phyloP scores from a whole-genome alignment of 2,797 vertebrate genomes.

The Alca torda region DNA sequence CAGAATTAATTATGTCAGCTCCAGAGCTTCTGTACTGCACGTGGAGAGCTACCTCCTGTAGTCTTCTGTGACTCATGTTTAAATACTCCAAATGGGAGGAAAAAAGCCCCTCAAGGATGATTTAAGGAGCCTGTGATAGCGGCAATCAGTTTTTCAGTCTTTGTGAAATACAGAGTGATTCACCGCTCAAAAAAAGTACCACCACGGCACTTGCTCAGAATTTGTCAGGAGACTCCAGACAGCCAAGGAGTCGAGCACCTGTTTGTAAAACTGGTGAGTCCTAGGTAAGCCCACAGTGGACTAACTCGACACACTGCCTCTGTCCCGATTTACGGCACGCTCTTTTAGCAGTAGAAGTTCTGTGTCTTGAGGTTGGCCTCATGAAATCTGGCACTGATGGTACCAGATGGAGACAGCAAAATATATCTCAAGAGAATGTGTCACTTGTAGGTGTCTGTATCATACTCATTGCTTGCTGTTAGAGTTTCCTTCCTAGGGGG shows the following conservation, averaged over 20 bases:
- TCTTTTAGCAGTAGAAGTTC: not conserved
- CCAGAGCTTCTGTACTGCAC: not conserved
- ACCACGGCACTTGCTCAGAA: not conserved
- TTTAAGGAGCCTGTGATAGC: not conserved
- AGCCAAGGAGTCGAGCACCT: not conserved
- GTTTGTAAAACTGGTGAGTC: not conserved
- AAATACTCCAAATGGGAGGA: not conserved
- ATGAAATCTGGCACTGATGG: not conserved
- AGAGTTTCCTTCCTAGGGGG: not conserved
- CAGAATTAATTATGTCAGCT: not conserved
- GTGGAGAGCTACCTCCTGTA: not conserved
- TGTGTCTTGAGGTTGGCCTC: not conserved
- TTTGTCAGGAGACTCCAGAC: not conserved
- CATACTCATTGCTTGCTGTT: not conserved
- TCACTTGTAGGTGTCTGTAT: not conserved
- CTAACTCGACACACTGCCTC: rapidly evolving
- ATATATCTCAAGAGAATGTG: not conserved
- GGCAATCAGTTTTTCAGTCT: not conserved
- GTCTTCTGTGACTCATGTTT: not conserved
- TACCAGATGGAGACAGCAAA: not conserved
- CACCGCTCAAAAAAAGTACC: not conserved
- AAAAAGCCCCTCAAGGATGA: not conserved
- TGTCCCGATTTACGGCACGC: rapidly evolving
- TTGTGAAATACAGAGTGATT: not conserved
- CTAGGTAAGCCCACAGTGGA: not conserved